Conservation (phyloP, 2,113 vertebrate species). For the Anhinga rufa region DNA sequence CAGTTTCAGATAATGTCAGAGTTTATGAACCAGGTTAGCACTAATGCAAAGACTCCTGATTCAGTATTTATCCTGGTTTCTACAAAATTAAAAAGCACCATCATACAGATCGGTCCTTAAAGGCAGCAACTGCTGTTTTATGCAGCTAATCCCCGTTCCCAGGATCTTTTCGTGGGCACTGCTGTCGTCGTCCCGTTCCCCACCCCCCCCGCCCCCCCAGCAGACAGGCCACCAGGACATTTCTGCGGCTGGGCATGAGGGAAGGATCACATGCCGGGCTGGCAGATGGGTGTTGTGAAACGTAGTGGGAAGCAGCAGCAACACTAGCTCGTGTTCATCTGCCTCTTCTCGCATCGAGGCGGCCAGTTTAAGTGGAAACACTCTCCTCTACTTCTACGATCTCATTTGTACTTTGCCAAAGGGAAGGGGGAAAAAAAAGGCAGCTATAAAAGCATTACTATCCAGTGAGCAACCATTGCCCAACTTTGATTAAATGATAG, state of each 20-base stretch:
- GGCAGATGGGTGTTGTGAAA: slow-evolving; percentile 53
- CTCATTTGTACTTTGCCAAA: slow-evolving; percentile 34
- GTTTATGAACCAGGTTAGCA: background rate
- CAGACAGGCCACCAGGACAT: background rate
- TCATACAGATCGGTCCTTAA: background rate
- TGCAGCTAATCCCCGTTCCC: background rate
- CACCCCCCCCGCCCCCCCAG: background rate
- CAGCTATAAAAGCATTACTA: background rate
- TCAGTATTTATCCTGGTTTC: background rate
- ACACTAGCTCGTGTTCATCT: background rate
- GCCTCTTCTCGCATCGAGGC: background rate
- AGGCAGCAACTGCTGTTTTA: background rate
- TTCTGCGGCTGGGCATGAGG: background rate
- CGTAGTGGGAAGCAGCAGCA: slow-evolving; percentile 15
- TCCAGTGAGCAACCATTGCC: background rate
- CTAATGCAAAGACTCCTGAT: background rate
- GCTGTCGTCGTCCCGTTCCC: too few relatives aligned
- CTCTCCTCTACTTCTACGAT: background rate
- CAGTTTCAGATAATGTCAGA: background rate
- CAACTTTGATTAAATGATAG: background rate
- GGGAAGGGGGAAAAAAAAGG: background rate
- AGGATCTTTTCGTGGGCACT: background rate
- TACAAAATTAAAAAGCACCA: background rate
- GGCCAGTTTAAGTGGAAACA: slow-evolving; percentile 23
- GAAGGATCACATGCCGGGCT: background rate